Percentiles rank a stretch among this genome's conserved stretches.
phyloP scores from a whole-genome alignment of 2,797 vertebrate genomes.

The Pangasius djambal region DNA sequence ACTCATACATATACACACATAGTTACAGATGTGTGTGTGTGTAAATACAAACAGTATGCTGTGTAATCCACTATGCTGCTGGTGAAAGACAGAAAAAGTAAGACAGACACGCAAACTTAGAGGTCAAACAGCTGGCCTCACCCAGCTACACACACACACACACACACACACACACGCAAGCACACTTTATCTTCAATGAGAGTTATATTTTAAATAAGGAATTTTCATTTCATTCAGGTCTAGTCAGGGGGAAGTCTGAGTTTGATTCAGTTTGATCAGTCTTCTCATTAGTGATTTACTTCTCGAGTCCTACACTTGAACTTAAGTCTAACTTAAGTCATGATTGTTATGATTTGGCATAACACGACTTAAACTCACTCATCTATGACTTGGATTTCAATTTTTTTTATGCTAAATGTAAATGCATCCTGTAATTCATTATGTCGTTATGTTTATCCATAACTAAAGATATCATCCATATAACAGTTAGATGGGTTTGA shows the following conservation, averaged over 20 bases:
- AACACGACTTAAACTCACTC: not conserved
- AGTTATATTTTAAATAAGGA: not conserved
- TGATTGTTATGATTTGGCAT: not conserved
- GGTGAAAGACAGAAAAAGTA: not conserved
- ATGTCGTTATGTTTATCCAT: not conserved
- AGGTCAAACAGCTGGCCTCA: not conserved
- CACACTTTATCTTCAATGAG: not conserved
- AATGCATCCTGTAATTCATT: not conserved
- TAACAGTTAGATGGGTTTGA: too few species aligned
- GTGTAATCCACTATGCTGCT: not conserved
- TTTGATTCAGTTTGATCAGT: not conserved
- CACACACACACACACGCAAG: not conserved
- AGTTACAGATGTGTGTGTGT: not conserved
- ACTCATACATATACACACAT: conserved; percentile 1
- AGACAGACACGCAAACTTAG: not conserved
- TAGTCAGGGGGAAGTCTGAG: not conserved
- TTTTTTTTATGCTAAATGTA: not conserved
- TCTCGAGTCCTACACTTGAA: not conserved
- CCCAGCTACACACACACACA: not conserved
- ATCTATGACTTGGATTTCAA: not conserved
- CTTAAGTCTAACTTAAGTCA: too few species aligned
- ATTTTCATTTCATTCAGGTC: not conserved
- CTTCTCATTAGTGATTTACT: not conserved
- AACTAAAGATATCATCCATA: not conserved
- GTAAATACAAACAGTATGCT: not conserved